Conservation (phyloP, 1,140 invertebrate genomes). For the Charaxes varanes region DNA sequence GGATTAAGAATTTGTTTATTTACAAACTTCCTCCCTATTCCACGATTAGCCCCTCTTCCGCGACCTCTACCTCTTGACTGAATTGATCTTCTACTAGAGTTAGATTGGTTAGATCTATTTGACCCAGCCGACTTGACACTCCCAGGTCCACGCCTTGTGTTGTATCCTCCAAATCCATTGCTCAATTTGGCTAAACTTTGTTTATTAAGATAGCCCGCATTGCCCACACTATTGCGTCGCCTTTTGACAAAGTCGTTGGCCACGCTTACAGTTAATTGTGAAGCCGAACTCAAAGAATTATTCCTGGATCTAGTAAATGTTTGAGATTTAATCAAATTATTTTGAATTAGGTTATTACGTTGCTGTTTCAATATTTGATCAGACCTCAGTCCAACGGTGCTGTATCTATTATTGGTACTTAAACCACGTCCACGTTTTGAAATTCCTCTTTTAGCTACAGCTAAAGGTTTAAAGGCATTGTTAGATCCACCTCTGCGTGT, state of each 20-base stretch:
- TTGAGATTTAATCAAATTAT: conserved; percentile 54
- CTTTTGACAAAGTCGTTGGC: conserved; percentile 58
- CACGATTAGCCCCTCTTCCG: conserved; percentile 42
- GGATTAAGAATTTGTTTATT: conserved; percentile 59
- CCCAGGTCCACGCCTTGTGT: conserved; percentile 46
- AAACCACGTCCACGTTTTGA: conserved; percentile 55
- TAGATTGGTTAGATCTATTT: conserved; percentile 43
- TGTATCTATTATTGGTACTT: conserved; percentile 49
- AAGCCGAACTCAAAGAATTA: conserved; percentile 52
- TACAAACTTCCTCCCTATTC: conserved; percentile 54
- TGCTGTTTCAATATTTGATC: conserved; percentile 59
- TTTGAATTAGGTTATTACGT: conserved; percentile 32
- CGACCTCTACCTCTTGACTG: conserved; percentile 41
- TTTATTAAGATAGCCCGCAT: conserved; percentile 49
- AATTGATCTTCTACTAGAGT: conserved; percentile 40
- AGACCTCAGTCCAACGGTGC: conserved; percentile 56
- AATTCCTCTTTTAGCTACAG: conserved; percentile 58
- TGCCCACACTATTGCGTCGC: conserved; percentile 59
- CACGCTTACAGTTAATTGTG: conserved; percentile 62
- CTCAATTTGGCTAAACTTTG: conserved; percentile 53
- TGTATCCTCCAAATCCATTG: conserved; percentile 51
- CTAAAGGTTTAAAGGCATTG: conserved; percentile 42
- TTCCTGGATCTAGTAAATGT: conserved; percentile 61
- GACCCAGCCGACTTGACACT: conserved; percentile 59
- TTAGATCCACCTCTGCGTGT: conserved; percentile 35